phyloP scores from a whole-genome alignment of 1,140 invertebrate genomes.

The Meloidogyne floridensis region DNA sequence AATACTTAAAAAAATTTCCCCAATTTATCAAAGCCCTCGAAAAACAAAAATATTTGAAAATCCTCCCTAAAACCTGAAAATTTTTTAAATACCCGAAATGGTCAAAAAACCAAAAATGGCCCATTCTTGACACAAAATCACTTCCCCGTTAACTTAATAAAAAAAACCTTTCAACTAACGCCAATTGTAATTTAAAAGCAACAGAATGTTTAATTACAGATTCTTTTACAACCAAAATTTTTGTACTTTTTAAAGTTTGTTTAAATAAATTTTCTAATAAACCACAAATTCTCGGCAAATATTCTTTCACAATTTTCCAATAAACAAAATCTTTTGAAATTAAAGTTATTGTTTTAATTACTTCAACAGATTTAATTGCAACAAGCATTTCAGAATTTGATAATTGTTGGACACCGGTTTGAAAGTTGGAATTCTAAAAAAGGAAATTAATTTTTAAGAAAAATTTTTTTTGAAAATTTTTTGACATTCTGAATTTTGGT shows the following conservation, averaged over 20 bases:
- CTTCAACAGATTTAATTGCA: conserved; percentile 22
- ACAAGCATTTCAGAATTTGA: conserved; percentile 5
- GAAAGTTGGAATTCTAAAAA: not conserved
- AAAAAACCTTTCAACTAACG: conserved; percentile 31
- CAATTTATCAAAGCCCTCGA: no score
- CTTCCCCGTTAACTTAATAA: not conserved
- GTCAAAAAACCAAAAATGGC: not conserved
- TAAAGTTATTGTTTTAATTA: conserved; percentile 36
- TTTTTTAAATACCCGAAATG: not conserved
- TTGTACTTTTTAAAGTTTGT: conserved; percentile 15
- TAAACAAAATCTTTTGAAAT: conserved; percentile 45
- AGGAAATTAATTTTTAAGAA: not conserved
- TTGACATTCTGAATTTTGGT: no score
- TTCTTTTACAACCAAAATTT: conserved; percentile 17
- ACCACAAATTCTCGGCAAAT: conserved; percentile 28
- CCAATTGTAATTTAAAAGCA: conserved; percentile 38
- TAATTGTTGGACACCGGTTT: not conserved
- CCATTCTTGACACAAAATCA: not conserved
- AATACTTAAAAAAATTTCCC: no score
- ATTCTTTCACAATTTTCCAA: conserved; percentile 42
- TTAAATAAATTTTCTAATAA: conserved; percentile 6
- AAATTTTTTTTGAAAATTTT: no score
- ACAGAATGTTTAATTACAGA: conserved; percentile 10
- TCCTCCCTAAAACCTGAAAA: not conserved
- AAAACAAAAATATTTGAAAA: no score